Conservation (phyloP, 2,888 invertebrate genomes). For the Ditula angustiorana region DNA sequence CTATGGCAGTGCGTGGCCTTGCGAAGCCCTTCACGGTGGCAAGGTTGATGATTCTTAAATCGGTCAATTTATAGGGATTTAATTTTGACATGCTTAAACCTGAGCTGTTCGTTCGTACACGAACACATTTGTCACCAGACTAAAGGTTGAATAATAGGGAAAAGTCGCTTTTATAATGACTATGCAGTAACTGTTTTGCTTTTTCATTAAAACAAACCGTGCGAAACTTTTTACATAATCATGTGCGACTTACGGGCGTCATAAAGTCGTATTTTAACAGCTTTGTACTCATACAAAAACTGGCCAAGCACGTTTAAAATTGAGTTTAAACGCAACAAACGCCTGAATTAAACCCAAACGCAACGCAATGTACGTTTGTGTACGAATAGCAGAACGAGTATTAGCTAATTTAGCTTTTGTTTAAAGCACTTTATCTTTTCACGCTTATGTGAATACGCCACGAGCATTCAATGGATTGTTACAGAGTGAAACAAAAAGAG, state of each 20-base stretch:
- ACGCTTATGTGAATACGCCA: constrained; percentile 33
- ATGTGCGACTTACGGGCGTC: too few species aligned
- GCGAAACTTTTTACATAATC: too few species aligned
- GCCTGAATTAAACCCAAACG: not conserved
- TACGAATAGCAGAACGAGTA: constrained; percentile 7
- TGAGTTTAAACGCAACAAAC: not conserved
- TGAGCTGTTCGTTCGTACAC: too few species aligned
- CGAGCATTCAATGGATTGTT: constrained; percentile 40
- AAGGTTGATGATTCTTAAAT: constrained; percentile 24
- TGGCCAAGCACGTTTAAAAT: too few species aligned
- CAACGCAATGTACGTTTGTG: not conserved
- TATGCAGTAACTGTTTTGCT: too few species aligned
- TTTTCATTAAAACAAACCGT: too few species aligned
- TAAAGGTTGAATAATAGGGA: too few species aligned
- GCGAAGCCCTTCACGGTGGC: constrained; percentile 21
- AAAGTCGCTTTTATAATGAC: too few species aligned
- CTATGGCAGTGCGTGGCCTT: constrained; percentile 43
- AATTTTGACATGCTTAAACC: not conserved
- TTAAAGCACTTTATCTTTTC: constrained; percentile 37
- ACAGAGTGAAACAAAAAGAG: constrained; percentile 39
- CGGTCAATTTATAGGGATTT: constrained; percentile 14
- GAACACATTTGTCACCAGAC: too few species aligned
- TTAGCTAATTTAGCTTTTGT: constrained; percentile 40
- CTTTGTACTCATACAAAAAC: too few species aligned
- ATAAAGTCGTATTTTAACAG: too few species aligned